phyloP scores from a whole-genome alignment of 2,797 vertebrate genomes.

The Poecilia picta region DNA sequence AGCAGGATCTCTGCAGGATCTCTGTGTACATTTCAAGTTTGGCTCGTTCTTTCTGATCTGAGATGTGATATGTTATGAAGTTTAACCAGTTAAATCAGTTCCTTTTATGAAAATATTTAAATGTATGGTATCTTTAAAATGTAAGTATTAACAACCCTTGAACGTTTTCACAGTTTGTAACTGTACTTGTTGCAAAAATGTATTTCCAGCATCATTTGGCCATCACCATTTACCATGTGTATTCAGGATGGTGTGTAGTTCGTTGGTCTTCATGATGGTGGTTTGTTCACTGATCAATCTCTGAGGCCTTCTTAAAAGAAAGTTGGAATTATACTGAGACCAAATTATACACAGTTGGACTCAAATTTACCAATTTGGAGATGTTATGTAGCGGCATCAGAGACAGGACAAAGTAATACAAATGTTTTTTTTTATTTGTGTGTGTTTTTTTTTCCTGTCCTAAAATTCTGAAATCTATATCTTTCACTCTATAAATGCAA shows the following conservation, averaged over 20 bases:
- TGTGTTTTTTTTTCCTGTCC: not conserved
- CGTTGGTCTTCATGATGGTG: not conserved
- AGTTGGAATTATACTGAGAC: not conserved
- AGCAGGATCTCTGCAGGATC: conserved; percentile 7
- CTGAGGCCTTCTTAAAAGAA: not conserved
- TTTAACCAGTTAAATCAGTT: not conserved
- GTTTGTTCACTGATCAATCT: not conserved
- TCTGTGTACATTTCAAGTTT: conserved; percentile 11
- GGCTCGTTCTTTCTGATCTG: conserved; percentile 6
- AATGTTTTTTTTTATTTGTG: not conserved
- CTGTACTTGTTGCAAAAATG: not conserved
- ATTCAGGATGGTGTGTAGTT: not conserved
- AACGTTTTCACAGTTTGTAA: not conserved
- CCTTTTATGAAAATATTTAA: not conserved
- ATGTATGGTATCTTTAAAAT: not conserved
- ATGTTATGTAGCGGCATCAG: not conserved
- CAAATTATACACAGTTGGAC: not conserved
- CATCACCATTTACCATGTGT: not conserved
- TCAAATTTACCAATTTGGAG: not conserved
- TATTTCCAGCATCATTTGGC: not conserved
- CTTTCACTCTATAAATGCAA: not conserved
- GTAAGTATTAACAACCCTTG: not conserved
- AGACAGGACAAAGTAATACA: not conserved
- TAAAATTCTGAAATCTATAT: not conserved
- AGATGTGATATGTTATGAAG: not conserved